Conservation (phyloP, 2,797 vertebrate species). For the Rhinatrema bivittatum region DNA sequence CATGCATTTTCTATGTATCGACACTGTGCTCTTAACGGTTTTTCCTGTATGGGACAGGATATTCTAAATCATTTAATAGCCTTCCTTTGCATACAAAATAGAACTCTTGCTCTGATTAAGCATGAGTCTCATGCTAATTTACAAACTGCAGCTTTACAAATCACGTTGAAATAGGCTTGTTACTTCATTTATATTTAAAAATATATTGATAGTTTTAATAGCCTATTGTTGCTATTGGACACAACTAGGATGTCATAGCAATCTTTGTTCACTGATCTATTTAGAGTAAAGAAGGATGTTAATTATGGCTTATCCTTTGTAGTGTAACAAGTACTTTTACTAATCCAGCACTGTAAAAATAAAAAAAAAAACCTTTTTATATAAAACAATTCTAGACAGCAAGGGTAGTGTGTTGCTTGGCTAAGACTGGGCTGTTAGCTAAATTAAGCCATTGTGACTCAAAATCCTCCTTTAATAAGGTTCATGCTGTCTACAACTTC, state of each 20-base stretch:
- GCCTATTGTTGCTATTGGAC: conserved; percentile 25
- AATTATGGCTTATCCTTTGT: conserved; percentile 43
- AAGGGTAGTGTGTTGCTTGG: conserved; percentile 60
- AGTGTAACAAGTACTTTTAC: conserved; percentile 44
- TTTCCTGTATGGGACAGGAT: too few species aligned
- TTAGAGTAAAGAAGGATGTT: conserved; percentile 31
- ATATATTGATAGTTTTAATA: conserved; percentile 8
- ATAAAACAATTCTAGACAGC: conserved; percentile 58
- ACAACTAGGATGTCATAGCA: conserved; percentile 29
- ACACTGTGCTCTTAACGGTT: too few species aligned
- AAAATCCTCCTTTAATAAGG: conserved; percentile 99
- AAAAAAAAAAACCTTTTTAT: conserved; percentile 21
- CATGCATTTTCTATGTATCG: too few species aligned
- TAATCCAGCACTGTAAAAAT: conserved; percentile 41
- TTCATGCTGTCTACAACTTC: conserved; percentile 99
- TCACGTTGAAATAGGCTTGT: background rate
- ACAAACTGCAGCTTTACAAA: background rate
- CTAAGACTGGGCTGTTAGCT: conserved; percentile 89
- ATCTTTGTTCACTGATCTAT: conserved; percentile 35
- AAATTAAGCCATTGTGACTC: conserved; percentile 99
- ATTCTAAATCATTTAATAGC: too few species aligned
- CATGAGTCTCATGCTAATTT: background rate
- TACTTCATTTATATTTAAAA: conserved; percentile 2
- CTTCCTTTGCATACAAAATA: background rate
- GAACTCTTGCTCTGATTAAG: background rate